These are phyloP conservation scores for Pogonus chalceus DNA, from an alignment of 1,140 invertebrate genomes.

Conservation along the genomic window DNA sequence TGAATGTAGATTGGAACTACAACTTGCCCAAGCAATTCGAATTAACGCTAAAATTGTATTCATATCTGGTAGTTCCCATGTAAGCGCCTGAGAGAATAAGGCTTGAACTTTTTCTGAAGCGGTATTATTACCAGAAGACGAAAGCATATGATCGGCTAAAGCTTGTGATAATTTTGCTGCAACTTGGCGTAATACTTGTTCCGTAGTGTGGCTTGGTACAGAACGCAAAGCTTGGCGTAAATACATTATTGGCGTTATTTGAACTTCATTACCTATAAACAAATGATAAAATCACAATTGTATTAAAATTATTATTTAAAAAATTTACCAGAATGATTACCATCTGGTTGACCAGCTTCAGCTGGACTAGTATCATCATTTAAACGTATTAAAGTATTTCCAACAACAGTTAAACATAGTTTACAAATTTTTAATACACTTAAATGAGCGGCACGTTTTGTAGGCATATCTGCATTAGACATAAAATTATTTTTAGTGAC, in stretches of 20 bases:
- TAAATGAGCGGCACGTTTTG: conserved; percentile 75
- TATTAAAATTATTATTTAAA: not conserved
- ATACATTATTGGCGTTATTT: conserved; percentile 41
- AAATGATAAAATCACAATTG: not conserved
- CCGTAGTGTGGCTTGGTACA: conserved; percentile 56
- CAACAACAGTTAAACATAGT: conserved; percentile 75
- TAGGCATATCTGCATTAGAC: conserved; percentile 67
- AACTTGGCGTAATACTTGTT: conserved; percentile 52
- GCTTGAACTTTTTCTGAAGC: conserved; percentile 25
- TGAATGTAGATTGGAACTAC: conserved; percentile 56
- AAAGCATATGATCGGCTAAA: conserved; percentile 45
- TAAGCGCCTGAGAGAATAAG: conserved; percentile 39
- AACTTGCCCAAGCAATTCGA: conserved; percentile 68
- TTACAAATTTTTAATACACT: conserved; percentile 83
- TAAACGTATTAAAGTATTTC: conserved; percentile 60
- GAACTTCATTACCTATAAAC: conserved; percentile 30
- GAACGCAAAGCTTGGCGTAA: conserved; percentile 59
- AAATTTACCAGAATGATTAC: conserved; percentile 9
- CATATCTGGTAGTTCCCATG: conserved; percentile 54
- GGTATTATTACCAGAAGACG: conserved; percentile 19
- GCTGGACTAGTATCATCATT: conserved; percentile 42
- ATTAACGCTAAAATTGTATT: conserved; percentile 59
- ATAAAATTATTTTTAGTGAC: conserved; percentile 81
- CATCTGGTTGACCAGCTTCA: conserved; percentile 22
- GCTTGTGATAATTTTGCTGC: conserved; percentile 64